A percentile compares a stretch with the other conserved stretches of the same genome.
Evolutionary conservation across 2,888 invertebrate genomes (phyloP).

Genomic region (Dione vanillae): DNA sequence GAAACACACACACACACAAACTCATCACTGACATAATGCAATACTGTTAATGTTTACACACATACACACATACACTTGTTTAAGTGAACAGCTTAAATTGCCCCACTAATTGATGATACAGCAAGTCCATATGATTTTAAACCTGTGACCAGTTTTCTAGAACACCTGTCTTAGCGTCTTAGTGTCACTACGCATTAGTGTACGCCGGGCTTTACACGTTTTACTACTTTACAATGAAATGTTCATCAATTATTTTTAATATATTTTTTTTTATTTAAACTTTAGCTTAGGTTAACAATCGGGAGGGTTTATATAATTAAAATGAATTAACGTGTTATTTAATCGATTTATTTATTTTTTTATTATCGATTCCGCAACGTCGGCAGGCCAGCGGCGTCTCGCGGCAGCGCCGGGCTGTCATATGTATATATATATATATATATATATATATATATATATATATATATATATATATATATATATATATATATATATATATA

Average conservation of each 20-base stretch:
- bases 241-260: slow-evolving; percentile 12
- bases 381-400: slow-evolving; percentile 9
- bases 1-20: neutral
- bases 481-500: slow-evolving; percentile 51
- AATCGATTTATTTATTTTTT: slow-evolving; percentile 29
- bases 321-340: slow-evolving; percentile 11
- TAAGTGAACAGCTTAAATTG: neutral
- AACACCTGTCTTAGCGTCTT: neutral
- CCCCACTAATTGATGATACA: neutral
- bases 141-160: neutral
- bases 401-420: slow-evolving; percentile 10
- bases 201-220: slow-evolving; percentile 1
- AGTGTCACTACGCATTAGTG: neutral
- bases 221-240: slow-evolving; percentile 2
- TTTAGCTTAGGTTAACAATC: slow-evolving; percentile 30
- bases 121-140: neutral
- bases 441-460: slow-evolving; percentile 51
- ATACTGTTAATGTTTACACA: neutral
- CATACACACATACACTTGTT: neutral
- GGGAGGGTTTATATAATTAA: slow-evolving; percentile 34
- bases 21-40: neutral
- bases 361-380: slow-evolving; percentile 3
- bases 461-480: slow-evolving; percentile 48
- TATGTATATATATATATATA: slow-evolving; percentile 53
- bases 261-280: slow-evolving; percentile 27